These are phyloP conservation scores for Phrixothrix hirtus DNA, from an alignment of 2,888 invertebrate species.

Conservation along the genomic window DNA sequence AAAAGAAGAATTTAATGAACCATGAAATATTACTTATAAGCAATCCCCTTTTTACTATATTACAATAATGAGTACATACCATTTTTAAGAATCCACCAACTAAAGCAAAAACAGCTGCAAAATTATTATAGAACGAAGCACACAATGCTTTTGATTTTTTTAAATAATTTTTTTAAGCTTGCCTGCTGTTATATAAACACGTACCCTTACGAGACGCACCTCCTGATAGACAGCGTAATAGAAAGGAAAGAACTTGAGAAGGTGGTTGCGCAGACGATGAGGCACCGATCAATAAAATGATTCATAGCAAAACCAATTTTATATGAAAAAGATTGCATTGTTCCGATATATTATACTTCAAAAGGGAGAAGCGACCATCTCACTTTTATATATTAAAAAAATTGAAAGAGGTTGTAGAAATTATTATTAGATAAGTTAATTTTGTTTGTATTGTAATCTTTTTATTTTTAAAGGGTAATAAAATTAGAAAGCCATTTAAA, in stretches of 20 bases:
- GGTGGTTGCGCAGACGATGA: constrained; percentile 38
- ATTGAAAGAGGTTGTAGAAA: too few relatives aligned
- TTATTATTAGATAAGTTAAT: too few relatives aligned
- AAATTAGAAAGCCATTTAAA: too few relatives aligned
- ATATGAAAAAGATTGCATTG: too few relatives aligned
- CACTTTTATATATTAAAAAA: too few relatives aligned
- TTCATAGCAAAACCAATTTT: constrained; percentile 1
- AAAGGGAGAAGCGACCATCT: too few relatives aligned
- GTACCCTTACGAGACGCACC: too few relatives aligned
- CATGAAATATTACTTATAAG: constrained; percentile 14
- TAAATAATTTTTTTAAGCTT: background rate
- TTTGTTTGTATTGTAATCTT: too few relatives aligned
- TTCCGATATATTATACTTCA: too few relatives aligned
- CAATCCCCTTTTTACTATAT: background rate
- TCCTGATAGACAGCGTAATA: constrained; percentile 47
- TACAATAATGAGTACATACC: constrained; percentile 9
- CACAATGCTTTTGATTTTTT: constrained; percentile 1
- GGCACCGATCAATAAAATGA: constrained; percentile 33
- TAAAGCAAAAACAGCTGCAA: background rate
- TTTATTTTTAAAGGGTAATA: too few relatives aligned
- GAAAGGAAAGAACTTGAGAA: constrained; percentile 35
- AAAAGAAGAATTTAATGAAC: constrained; percentile 20
- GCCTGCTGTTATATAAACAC: constrained; percentile 7
- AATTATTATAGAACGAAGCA: constrained; percentile 2
- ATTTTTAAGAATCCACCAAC: constrained; percentile 1